These are phyloP conservation scores for Drosophila erecta DNA, from an alignment of 1,140 invertebrate genomes.

Conservation along the genomic window DNA sequence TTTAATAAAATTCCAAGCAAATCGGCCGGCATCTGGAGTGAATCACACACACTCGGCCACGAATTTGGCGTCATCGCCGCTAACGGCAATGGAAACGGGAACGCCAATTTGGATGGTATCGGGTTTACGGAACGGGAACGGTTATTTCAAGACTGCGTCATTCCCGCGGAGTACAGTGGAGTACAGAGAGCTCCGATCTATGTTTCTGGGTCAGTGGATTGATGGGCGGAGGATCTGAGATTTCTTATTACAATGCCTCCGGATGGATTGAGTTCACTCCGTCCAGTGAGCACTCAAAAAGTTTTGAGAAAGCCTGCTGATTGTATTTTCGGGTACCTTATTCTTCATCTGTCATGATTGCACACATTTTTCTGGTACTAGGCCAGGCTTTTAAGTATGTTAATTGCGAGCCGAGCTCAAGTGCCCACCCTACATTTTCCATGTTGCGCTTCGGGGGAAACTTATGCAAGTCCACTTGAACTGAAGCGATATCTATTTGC, in stretches of 20 bases:
- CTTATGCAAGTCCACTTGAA: neutral
- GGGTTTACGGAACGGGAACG: constrained; percentile 4
- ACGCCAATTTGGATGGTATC: constrained; percentile 3
- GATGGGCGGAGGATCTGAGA: neutral
- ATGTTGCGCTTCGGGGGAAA: too few species aligned
- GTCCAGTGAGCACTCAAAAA: neutral
- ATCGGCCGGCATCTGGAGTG: constrained; percentile 49
- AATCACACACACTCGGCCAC: constrained; percentile 37
- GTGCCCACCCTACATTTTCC: neutral
- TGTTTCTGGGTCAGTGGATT: constrained; percentile 16
- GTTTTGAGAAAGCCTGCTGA: neutral
- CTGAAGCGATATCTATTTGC: constrained; percentile 11
- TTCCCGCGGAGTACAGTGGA: neutral
- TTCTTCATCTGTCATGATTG: neutral
- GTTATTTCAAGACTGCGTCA: constrained; percentile 4
- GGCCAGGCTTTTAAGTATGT: too few species aligned
- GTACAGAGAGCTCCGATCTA: neutral
- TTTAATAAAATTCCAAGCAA: constrained; percentile 62
- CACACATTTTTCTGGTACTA: too few species aligned
- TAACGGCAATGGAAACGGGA: constrained; percentile 23
- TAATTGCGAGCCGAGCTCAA: too few species aligned
- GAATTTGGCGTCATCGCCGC: constrained; percentile 35
- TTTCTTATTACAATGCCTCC: too few species aligned
- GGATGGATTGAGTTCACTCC: neutral
- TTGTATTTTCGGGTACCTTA: neutral